Base-by-base conservation (phyloP, 2,888 invertebrate genomes). In the Xestia ashworthii region DNA sequence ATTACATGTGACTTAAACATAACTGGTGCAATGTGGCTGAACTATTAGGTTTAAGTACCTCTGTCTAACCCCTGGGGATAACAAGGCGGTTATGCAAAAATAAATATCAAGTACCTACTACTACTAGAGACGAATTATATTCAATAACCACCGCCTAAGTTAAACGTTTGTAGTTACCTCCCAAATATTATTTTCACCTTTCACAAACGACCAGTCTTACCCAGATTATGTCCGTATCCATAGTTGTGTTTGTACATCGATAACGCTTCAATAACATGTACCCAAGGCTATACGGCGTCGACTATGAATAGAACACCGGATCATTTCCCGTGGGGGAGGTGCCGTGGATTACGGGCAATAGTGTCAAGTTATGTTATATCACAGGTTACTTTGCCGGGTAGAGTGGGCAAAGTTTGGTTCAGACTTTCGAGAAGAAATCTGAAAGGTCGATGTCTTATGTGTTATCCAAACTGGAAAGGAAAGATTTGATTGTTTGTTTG, bases 301-400 rank as follows among this genome's bases (percentile, higher is more conserved):
- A 55, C 82, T 84, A 84, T 84, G 83, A 83, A 83, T 84, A 73
- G 82, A 74, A 74, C 65, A 71, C 66, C 74, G 78, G 72, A 73
- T 84, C 67, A 84, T 84, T 84, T 85, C 83, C 85, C 85, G 12
- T n/a, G 82, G 55, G 83, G 60, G 38, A 8, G 44, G 50, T 78
- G 65, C n/a, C 53, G 55, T 25, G 66, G 85, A 80, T 83, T 76
- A 81, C 25, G 70, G 41, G 46, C 12, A 70, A 71, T 71, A 75
- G 48, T 71, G 74, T 71, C 58, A 68, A n/a, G 50, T 70, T 69
- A 46, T 55, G 48, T 68, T 48, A 71, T 50, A 48, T 66, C 38
- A 60, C 50, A 19, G 14, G 50, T 44, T 44, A 44, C n/a, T 32
- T 73, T 25, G 16, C 22, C 12, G 1, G 22, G 19, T 9, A 14